phyloP scores from a whole-genome alignment of 2,888 invertebrate species.

The Phania funesta region DNA sequence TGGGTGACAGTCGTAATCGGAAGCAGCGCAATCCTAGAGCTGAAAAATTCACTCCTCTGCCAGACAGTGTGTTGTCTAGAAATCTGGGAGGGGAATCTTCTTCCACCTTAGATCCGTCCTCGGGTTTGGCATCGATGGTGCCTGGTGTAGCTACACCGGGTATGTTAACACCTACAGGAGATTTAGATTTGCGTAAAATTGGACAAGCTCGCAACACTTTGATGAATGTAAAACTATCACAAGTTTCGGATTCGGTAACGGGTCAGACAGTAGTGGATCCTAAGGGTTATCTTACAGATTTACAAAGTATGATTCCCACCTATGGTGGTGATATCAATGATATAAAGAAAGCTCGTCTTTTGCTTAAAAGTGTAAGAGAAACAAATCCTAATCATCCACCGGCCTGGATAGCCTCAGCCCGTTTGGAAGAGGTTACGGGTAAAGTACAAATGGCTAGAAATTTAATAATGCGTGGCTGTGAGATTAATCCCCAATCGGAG shows the following conservation, averaged over 20 bases:
- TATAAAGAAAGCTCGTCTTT: slow-evolving; percentile 96
- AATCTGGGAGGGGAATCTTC: slow-evolving; percentile 91
- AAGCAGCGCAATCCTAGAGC: slow-evolving; percentile 96
- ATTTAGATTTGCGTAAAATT: slow-evolving; percentile 98
- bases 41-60: slow-evolving; percentile 98
- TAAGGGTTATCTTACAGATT: slow-evolving; percentile 99
- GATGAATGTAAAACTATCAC: slow-evolving; percentile 99
- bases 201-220: slow-evolving; percentile 99
- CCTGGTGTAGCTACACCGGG: slow-evolving; percentile 93
- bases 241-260: slow-evolving; percentile 98
- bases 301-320: slow-evolving; percentile 99
- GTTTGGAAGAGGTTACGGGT: slow-evolving; percentile 98
- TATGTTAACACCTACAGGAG: slow-evolving; percentile 92
- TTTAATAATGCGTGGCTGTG: slow-evolving; percentile 99
- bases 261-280: slow-evolving; percentile 99
- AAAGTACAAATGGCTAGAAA: slow-evolving; percentile 96
- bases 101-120: slow-evolving; percentile 90
- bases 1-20: slow-evolving; percentile 98
- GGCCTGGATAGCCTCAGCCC: slow-evolving; percentile 99
- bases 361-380: slow-evolving; percentile 97
- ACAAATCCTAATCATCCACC: slow-evolving; percentile 99
- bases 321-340: slow-evolving; percentile 99
- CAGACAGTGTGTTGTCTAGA: slow-evolving; percentile 95
- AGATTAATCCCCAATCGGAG: slow-evolving; percentile 97
- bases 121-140: slow-evolving; percentile 92